Conservation (phyloP, 1,140 invertebrate species). For the Idris sp. region DNA sequence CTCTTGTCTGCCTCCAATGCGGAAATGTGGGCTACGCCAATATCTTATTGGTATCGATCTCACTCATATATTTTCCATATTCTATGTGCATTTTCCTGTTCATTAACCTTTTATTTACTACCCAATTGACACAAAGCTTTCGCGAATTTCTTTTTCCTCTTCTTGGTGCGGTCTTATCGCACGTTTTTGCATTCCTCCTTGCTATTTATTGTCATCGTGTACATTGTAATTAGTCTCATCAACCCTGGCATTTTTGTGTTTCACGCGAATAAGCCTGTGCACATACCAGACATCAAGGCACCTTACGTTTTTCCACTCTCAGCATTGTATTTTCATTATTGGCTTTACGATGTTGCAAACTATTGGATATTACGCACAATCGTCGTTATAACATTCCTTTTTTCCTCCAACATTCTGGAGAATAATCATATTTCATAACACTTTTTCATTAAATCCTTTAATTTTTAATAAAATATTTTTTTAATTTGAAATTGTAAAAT, state of each 20-base stretch:
- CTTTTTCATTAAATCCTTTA: too few species aligned
- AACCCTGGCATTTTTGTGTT: conserved; percentile 34
- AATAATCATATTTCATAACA: too few species aligned
- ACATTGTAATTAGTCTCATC: conserved; percentile 56
- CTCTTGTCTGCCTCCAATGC: conserved; percentile 33
- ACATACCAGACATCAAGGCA: conserved; percentile 25
- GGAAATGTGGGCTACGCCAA: conserved; percentile 55
- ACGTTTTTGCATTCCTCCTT: conserved; percentile 29
- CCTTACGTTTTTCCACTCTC: conserved; percentile 35
- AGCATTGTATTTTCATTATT: conserved; percentile 43
- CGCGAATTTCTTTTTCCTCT: conserved; percentile 22
- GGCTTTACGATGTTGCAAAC: conserved; percentile 41
- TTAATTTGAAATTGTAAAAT: too few species aligned
- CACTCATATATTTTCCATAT: conserved; percentile 51
- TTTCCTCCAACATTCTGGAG: too few species aligned
- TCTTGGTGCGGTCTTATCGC: conserved; percentile 20
- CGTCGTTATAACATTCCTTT: too few species aligned
- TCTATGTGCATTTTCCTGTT: conserved; percentile 43
- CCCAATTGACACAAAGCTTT: conserved; percentile 46
- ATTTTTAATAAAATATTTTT: too few species aligned
- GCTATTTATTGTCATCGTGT: conserved; percentile 53
- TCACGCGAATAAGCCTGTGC: conserved; percentile 24
- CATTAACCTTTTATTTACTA: conserved; percentile 53
- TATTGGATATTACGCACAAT: conserved; percentile 25
- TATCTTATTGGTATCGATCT: conserved; percentile 44